Conservation (phyloP, 2,113 vertebrate species). For the Cebidichthys violaceus region DNA sequence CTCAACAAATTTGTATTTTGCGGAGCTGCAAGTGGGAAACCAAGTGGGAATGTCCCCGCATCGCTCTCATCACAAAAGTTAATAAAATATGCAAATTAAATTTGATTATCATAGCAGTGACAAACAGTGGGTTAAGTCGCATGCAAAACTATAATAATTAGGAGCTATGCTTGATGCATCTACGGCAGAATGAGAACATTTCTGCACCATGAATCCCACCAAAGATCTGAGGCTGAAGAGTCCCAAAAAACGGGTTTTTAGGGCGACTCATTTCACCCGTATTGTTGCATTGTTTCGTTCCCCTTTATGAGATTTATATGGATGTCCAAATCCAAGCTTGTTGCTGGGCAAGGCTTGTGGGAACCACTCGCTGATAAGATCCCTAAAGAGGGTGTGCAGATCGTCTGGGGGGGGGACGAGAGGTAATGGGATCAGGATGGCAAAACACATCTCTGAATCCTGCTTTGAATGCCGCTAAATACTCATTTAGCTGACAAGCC, state of each 20-base stretch:
- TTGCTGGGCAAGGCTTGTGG: not conserved
- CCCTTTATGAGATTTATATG: not conserved
- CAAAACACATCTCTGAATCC: not conserved
- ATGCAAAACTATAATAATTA: not conserved
- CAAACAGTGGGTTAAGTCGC: not conserved
- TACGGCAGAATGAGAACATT: not conserved
- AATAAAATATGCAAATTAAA: not conserved
- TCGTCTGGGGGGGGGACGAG: not conserved
- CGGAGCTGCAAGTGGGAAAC: not conserved
- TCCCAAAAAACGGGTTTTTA: not conserved
- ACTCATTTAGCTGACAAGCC: not conserved
- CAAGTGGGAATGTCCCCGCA: not conserved
- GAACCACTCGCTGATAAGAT: not conserved
- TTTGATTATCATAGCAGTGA: not conserved
- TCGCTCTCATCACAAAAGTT: not conserved
- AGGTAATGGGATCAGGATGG: not conserved
- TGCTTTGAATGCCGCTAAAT: not conserved
- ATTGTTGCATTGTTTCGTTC: too few species aligned
- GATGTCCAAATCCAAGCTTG: not conserved
- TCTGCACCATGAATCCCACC: not conserved
- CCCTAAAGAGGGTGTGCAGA: not conserved
- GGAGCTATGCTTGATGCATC: not conserved
- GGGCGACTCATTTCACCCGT: too few species aligned
- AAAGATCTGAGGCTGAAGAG: not conserved
- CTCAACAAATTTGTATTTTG: not conserved